These are phyloP conservation scores for Channa argus DNA, from an alignment of 2,113 vertebrate genomes.

Conservation along the genomic window DNA sequence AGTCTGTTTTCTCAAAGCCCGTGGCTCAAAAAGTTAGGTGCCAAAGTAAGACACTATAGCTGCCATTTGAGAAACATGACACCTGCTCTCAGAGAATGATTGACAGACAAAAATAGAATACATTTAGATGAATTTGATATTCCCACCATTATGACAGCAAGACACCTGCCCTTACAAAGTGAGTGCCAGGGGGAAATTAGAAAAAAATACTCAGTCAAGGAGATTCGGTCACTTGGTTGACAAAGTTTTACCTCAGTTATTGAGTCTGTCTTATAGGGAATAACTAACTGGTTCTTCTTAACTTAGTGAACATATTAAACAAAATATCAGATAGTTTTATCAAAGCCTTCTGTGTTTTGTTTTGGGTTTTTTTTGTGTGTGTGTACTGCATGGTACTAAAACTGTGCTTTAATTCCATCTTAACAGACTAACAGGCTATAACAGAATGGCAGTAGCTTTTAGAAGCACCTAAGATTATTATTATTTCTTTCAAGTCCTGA, in stretches of 20 bases:
- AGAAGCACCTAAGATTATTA: slow-evolving; percentile 47
- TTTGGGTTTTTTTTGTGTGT: no score
- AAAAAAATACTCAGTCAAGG: slow-evolving; percentile 23
- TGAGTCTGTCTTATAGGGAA: neutral
- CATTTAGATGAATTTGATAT: slow-evolving; percentile 36
- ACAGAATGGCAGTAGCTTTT: slow-evolving; percentile 37
- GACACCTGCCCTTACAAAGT: slow-evolving; percentile 18
- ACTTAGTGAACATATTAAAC: neutral
- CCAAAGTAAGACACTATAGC: slow-evolving; percentile 1
- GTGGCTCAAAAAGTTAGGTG: slow-evolving; percentile 37
- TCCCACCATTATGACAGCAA: slow-evolving; percentile 23
- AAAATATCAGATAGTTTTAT: neutral
- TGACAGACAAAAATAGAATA: slow-evolving; percentile 42
- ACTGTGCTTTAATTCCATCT: slow-evolving; percentile 34
- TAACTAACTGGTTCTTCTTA: neutral
- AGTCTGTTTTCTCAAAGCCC: slow-evolving; percentile 14
- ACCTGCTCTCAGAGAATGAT: slow-evolving; percentile 34
- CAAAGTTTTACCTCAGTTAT: neutral
- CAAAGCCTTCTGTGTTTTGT: no score
- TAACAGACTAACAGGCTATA: slow-evolving; percentile 15
- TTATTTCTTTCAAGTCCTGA: slow-evolving; percentile 65
- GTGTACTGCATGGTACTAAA: neutral
- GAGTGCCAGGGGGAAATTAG: neutral
- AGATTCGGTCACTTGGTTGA: neutral
- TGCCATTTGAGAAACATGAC: slow-evolving; percentile 36